These are phyloP conservation scores for Lymantria dispar DNA, from an alignment of 2,888 invertebrate genomes.

Conservation along the genomic window DNA sequence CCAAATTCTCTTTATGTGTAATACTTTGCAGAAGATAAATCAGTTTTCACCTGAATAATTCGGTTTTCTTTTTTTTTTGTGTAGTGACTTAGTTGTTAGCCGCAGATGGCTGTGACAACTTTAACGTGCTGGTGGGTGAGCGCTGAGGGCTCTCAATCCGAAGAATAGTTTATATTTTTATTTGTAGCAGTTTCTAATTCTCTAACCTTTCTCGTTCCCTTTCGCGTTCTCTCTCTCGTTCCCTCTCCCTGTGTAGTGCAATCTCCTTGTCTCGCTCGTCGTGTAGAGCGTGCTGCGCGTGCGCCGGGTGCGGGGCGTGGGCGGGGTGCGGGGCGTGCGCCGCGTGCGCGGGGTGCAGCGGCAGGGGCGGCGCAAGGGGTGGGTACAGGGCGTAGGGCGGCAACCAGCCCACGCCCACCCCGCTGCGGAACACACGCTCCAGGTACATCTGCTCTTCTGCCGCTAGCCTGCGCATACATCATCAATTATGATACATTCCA, in stretches of 20 bases:
- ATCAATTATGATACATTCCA: background rate
- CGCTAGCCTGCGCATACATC: conserved; percentile 58
- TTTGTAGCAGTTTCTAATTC: no score
- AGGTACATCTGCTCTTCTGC: conserved; percentile 93
- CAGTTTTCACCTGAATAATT: no score
- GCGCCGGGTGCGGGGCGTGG: conserved; percentile 50
- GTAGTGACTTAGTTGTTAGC: no score
- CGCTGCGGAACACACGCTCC: conserved; percentile 87
- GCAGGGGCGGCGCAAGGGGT: conserved; percentile 69
- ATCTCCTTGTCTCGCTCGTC: conserved; percentile 51
- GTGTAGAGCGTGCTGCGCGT: conserved; percentile 47
- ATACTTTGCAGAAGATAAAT: no score
- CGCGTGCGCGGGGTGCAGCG: conserved; percentile 41
- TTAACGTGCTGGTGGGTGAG: no score
- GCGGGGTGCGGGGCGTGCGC: conserved; percentile 59
- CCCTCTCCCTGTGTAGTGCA: conserved; percentile 53
- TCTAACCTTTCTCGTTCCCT: no score
- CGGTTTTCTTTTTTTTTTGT: no score
- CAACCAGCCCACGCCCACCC: conserved; percentile 77
- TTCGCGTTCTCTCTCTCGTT: no score
- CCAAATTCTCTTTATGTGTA: no score
- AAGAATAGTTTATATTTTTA: no score
- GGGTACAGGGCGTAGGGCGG: conserved; percentile 78
- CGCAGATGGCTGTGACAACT: no score
- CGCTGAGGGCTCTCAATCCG: no score